These are phyloP conservation scores for Omphaloscelis lunosa DNA, from an alignment of 2,888 invertebrate genomes.

Conservation along the genomic window DNA sequence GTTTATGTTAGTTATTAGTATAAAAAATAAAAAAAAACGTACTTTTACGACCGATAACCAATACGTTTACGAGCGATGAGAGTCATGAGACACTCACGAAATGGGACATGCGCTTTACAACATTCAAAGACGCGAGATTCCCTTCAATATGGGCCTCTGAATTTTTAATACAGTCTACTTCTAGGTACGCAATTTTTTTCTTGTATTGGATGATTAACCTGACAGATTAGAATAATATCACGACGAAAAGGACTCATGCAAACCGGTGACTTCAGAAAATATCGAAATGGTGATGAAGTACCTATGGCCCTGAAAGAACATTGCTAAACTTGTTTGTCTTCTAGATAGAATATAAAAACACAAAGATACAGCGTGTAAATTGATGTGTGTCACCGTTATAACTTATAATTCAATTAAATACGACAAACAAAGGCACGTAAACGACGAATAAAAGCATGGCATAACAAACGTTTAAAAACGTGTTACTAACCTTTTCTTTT, in stretches of 20 bases:
- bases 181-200: neutral
- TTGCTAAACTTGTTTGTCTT: conserved; percentile 1
- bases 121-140: neutral
- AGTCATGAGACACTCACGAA: neutral
- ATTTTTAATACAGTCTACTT: conserved; percentile 22
- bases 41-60: neutral
- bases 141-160: conserved; percentile 2
- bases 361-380: neutral
- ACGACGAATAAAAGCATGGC: conserved; percentile 74
- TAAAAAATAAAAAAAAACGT: neutral
- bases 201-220: too few species aligned
- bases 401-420: conserved; percentile 47
- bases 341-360: neutral
- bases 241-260: conserved; percentile 4
- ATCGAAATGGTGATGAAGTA: neutral
- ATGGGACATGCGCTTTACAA: conserved; percentile 34
- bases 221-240: neutral
- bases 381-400: neutral
- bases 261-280: conserved; percentile 30
- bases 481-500: conserved; percentile 92
- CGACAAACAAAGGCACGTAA: conserved; percentile 66
- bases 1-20: neutral
- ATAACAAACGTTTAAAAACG: conserved; percentile 62
- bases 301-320: neutral
- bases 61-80: neutral